Conservation (phyloP, 2,797 vertebrate species). For the Megaceryle alcyon region DNA sequence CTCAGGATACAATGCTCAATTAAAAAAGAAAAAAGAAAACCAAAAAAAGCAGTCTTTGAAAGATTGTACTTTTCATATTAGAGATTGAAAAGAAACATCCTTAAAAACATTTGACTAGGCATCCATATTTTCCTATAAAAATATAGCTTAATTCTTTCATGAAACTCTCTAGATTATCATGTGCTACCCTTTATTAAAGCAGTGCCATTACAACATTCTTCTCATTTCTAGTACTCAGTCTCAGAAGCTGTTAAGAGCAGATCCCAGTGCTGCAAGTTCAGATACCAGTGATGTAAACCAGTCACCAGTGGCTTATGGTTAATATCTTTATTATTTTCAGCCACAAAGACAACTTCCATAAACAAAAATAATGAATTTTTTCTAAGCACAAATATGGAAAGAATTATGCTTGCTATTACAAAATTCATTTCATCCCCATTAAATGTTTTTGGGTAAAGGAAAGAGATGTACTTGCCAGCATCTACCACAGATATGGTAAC, state of each 20-base stretch:
- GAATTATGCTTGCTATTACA: background rate
- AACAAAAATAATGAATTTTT: background rate
- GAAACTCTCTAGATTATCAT: background rate
- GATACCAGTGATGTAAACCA: background rate
- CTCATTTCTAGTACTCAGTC: background rate
- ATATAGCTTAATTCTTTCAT: background rate
- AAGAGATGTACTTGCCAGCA: background rate
- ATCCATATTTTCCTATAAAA: background rate
- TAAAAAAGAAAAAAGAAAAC: background rate
- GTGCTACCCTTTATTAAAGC: background rate
- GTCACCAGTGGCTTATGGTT: background rate
- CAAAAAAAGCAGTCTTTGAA: background rate
- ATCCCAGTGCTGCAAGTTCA: background rate
- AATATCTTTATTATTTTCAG: constrained; percentile 2
- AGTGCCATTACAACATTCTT: background rate
- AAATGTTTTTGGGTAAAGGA: background rate
- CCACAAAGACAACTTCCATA: background rate
- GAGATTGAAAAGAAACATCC: background rate
- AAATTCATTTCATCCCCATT: background rate
- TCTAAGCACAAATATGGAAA: background rate
- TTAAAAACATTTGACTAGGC: background rate
- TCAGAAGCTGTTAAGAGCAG: background rate
- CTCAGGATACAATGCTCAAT: background rate
- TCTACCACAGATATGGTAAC: background rate
- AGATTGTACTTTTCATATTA: background rate